Evolutionary conservation across 2,888 invertebrate species (phyloP).

Genomic region (Zele albiditarsus): DNA sequence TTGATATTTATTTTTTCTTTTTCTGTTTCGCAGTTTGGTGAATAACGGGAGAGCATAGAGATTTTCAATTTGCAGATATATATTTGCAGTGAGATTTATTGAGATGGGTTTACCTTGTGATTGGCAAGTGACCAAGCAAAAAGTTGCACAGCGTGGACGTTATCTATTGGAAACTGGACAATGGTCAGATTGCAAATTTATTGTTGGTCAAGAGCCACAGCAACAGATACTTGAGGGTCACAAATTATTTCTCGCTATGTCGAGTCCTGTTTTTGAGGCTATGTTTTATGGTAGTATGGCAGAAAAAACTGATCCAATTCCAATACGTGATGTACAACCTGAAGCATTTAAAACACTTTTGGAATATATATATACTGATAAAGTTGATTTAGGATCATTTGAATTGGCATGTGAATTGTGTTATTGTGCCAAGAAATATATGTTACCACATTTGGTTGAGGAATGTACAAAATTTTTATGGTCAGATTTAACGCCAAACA

Average conservation of each 20-base stretch:
- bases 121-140: conserved; percentile 84
- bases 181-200: conserved; percentile 89
- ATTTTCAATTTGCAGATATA: background rate
- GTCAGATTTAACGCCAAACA: conserved; percentile 85
- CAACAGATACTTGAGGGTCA: conserved; percentile 84
- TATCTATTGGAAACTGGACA: conserved; percentile 85
- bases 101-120: conserved; percentile 78
- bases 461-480: conserved; percentile 89
- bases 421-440: conserved; percentile 91
- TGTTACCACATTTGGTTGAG: conserved; percentile 87
- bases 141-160: conserved; percentile 82
- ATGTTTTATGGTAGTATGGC: conserved; percentile 92
- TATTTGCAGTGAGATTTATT: background rate
- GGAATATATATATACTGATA: conserved; percentile 89
- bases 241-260: conserved; percentile 88
- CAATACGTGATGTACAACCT: conserved; percentile 88
- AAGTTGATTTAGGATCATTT: conserved; percentile 83
- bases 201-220: conserved; percentile 86
- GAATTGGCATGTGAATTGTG: conserved; percentile 91
- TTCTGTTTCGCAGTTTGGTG: background rate
- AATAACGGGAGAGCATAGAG: background rate
- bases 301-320: conserved; percentile 84
- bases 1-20: background rate
- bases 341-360: conserved; percentile 88
- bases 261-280: conserved; percentile 90